Evolutionary conservation across 2,797 vertebrate genomes (phyloP).

Genomic region (Danionella dracula): DNA sequence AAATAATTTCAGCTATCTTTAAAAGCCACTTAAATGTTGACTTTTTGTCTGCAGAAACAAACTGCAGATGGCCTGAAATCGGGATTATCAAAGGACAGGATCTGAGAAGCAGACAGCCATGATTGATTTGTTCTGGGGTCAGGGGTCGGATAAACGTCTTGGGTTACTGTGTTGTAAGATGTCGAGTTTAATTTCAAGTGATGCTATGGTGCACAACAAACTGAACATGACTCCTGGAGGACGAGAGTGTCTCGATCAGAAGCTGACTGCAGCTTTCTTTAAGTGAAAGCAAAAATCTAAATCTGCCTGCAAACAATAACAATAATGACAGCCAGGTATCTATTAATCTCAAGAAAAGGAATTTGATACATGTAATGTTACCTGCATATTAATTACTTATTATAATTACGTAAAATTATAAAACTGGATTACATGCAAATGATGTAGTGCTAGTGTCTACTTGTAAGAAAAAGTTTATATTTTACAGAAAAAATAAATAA

Average conservation of each 20-base stretch:
- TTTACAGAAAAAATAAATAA: too few relatives aligned
- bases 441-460: too few relatives aligned
- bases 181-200: slow-evolving; percentile 30
- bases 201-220: background rate
- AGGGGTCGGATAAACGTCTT: slow-evolving; percentile 6
- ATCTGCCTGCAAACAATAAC: background rate
- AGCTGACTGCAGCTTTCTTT: background rate
- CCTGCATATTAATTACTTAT: too few relatives aligned
- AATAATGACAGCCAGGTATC: background rate
- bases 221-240: background rate
- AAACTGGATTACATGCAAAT: too few relatives aligned
- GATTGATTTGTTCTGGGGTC: slow-evolving; percentile 19
- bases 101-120: background rate
- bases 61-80: background rate
- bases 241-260: background rate
- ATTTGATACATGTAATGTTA: too few relatives aligned
- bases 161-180: slow-evolving; percentile 15
- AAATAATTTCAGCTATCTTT: too few relatives aligned
- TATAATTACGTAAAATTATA: too few relatives aligned
- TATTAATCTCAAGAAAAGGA: too few relatives aligned
- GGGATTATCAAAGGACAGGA: background rate
- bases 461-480: too few relatives aligned
- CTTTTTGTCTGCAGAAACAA: too few relatives aligned
- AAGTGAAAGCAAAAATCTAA: too few relatives aligned
- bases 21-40: too few relatives aligned